These are phyloP conservation scores for Zaprionus ornatus DNA, from an alignment of 1,140 invertebrate genomes.

Conservation along the genomic window DNA sequence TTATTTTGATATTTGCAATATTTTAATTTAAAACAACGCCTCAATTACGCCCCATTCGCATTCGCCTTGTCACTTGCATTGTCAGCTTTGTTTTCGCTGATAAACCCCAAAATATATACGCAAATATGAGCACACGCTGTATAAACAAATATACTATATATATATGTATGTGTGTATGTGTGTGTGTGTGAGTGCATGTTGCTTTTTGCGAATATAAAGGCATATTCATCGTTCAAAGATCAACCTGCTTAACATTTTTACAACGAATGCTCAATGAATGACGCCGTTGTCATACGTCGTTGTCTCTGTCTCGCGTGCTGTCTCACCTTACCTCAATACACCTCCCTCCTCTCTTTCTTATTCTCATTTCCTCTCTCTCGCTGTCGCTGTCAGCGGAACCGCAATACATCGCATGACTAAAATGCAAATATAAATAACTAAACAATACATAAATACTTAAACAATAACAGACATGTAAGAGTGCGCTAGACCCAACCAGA, in stretches of 20 bases:
- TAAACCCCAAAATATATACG: constrained; percentile 12
- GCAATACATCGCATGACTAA: constrained; percentile 68
- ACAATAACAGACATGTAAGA: constrained; percentile 40
- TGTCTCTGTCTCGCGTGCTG: background rate
- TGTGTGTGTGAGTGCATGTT: background rate
- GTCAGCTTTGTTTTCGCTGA: constrained; percentile 20
- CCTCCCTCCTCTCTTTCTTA: background rate
- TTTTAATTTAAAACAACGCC: constrained; percentile 5
- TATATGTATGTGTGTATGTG: background rate
- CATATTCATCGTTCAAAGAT: constrained; percentile 45
- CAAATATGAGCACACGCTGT: background rate
- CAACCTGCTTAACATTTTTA: constrained; percentile 69
- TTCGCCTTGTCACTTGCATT: constrained; percentile 11
- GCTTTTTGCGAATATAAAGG: constrained; percentile 9
- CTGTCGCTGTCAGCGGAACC: constrained; percentile 22
- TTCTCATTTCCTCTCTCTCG: background rate
- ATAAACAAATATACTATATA: background rate
- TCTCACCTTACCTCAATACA: background rate
- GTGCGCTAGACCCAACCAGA: background rate
- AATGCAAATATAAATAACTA: constrained; percentile 69
- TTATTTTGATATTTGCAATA: background rate
- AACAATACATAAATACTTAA: constrained; percentile 40
- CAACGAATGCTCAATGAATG: constrained; percentile 61
- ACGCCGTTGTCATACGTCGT: constrained; percentile 27
- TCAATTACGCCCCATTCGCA: constrained; percentile 1